Evolutionary conservation across 2,113 vertebrate species (phyloP).

Genomic region (Gallinago paraguaiae): DNA sequence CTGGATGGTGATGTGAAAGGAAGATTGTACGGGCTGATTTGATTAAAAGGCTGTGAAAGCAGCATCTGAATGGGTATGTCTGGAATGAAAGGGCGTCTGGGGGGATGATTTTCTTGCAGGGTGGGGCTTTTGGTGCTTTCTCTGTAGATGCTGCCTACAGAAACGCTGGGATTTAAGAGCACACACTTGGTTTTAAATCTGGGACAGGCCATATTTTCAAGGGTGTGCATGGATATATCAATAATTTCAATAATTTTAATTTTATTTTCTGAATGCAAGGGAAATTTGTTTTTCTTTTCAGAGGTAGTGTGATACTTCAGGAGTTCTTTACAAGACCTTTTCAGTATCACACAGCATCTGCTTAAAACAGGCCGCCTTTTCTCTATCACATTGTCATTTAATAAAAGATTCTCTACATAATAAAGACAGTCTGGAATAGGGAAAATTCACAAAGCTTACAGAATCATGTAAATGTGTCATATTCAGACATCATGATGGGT

Average conservation of each 20-base stretch:
- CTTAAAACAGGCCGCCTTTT: not conserved
- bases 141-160: not conserved
- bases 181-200: not conserved
- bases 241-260: not conserved
- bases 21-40: constrained; percentile 40
- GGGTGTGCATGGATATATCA: not conserved
- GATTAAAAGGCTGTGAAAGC: constrained; percentile 57
- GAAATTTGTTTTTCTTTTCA: not conserved
- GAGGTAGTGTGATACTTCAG: not conserved
- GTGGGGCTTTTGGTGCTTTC: not conserved
- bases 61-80: not conserved
- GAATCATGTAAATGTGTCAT: not conserved
- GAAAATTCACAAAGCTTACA: not conserved
- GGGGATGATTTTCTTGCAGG: not conserved
- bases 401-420: not conserved
- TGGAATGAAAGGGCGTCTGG: not conserved
- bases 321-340: not conserved
- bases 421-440: not conserved
- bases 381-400: not conserved
- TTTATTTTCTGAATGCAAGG: not conserved
- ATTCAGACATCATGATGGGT: not conserved
- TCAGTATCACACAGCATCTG: not conserved
- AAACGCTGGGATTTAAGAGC: not conserved
- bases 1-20: constrained; percentile 36
- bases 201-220: not conserved